A percentile compares a stretch with the other conserved stretches of the same genome.
Conservation (phyloP, 2,888 invertebrate genomes). For the Apamea crenata region DNA sequence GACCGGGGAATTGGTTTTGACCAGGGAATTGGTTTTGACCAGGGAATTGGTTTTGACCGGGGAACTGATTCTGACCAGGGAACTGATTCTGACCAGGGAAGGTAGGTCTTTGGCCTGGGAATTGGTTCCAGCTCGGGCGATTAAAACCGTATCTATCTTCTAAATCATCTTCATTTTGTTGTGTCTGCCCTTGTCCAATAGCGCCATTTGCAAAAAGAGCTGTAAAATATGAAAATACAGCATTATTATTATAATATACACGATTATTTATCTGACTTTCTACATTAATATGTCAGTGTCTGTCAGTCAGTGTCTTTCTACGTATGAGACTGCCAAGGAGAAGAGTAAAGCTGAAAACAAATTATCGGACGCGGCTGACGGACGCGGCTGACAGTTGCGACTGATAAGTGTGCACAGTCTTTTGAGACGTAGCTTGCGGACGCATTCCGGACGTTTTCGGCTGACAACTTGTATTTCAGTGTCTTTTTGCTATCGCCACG, state of each 20-base stretch:
- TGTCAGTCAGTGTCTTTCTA: no score
- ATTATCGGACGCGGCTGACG: no score
- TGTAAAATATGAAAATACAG: slow-evolving; percentile 65
- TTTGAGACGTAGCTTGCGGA: no score
- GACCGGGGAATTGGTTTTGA: slow-evolving; percentile 54
- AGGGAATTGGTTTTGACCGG: slow-evolving; percentile 50
- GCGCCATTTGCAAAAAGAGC: slow-evolving; percentile 71
- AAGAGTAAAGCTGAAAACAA: no score
- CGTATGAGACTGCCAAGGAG: no score
- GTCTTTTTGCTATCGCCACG: neutral
- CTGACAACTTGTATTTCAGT: no score
- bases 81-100: slow-evolving; percentile 56
- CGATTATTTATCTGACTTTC: neutral
- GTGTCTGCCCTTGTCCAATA: slow-evolving; percentile 72
- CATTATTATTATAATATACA: no score
- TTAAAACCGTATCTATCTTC: slow-evolving; percentile 79
- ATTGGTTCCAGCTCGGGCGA: slow-evolving; percentile 35
- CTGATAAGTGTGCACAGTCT: no score
- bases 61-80: slow-evolving; percentile 55
- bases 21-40: slow-evolving; percentile 47
- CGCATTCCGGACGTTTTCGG: no score
- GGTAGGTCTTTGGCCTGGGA: slow-evolving; percentile 49
- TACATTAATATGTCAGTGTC: neutral
- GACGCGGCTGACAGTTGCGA: no score
- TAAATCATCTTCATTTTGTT: slow-evolving; percentile 67